These are phyloP conservation scores for Corythaeola cristata DNA, from an alignment of 2,113 vertebrate genomes.

Conservation along the genomic window DNA sequence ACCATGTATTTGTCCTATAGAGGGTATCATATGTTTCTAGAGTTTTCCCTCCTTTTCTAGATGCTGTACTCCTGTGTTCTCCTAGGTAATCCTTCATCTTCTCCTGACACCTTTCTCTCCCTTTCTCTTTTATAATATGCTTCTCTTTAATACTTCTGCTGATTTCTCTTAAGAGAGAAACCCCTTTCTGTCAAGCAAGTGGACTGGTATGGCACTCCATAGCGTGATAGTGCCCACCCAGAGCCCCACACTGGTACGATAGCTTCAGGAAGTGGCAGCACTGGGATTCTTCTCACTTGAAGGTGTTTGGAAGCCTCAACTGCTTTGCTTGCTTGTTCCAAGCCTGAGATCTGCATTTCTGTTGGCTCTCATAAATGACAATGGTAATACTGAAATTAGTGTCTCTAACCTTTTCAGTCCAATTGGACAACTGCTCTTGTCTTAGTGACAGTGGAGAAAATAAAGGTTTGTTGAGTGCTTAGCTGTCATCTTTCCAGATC, in stretches of 20 bases:
- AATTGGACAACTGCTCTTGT: not conserved
- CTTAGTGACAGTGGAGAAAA: not conserved
- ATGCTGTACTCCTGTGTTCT: not conserved
- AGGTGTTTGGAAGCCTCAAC: not conserved
- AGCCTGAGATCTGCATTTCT: not conserved
- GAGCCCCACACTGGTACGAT: rapidly evolving
- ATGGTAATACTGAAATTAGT: not conserved
- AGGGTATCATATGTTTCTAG: not conserved
- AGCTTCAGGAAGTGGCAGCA: not conserved
- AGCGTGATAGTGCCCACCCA: rapidly evolving
- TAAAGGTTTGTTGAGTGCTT: not conserved
- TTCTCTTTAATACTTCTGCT: not conserved
- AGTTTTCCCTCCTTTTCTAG: constrained; percentile 14
- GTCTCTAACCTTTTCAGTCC: not conserved
- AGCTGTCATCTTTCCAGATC: not conserved
- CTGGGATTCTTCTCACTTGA: not conserved
- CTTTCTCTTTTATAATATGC: not conserved
- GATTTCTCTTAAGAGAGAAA: not conserved
- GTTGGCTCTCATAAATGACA: not conserved
- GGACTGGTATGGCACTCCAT: rapidly evolving
- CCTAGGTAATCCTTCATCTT: not conserved
- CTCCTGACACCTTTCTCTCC: not conserved
- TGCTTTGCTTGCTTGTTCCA: not conserved
- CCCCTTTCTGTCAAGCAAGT: not conserved
- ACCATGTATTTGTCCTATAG: not conserved